Evolutionary conservation across 2,113 vertebrate species (phyloP).

Genomic region (Onychostruthus taczanowskii): DNA sequence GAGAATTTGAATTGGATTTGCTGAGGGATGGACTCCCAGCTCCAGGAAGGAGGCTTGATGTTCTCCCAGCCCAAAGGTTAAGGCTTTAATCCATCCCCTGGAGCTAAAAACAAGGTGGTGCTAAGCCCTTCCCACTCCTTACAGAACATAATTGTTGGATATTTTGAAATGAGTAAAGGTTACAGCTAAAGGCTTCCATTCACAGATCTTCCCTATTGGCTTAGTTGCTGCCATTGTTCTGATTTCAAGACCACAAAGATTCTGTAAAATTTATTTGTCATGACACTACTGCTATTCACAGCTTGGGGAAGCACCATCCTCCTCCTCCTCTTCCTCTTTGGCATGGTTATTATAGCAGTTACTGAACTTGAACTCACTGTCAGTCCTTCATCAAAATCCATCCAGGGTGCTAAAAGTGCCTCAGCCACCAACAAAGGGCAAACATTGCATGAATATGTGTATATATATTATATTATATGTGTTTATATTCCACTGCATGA

Average conservation of each 20-base stretch:
- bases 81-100: constrained; percentile 28
- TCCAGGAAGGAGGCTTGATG: constrained; percentile 7
- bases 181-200: not conserved
- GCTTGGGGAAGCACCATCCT: not conserved
- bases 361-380: not conserved
- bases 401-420: not conserved
- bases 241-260: not conserved
- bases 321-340: not conserved
- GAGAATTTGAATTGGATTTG: not conserved
- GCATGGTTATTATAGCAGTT: not conserved
- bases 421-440: not conserved
- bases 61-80: constrained; percentile 8
- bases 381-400: not conserved
- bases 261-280: not conserved
- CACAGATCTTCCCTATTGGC: not conserved
- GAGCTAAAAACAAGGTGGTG: constrained; percentile 4
- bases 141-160: not conserved
- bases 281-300: not conserved
- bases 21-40: not conserved
- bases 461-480: no score
- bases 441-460: not conserved
- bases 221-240: constrained; percentile 5
- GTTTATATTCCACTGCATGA: not conserved
- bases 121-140: not conserved
- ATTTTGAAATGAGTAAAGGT: constrained; percentile 6